Conservation (phyloP, 2,797 vertebrate species). For the Esox masquinongy region DNA sequence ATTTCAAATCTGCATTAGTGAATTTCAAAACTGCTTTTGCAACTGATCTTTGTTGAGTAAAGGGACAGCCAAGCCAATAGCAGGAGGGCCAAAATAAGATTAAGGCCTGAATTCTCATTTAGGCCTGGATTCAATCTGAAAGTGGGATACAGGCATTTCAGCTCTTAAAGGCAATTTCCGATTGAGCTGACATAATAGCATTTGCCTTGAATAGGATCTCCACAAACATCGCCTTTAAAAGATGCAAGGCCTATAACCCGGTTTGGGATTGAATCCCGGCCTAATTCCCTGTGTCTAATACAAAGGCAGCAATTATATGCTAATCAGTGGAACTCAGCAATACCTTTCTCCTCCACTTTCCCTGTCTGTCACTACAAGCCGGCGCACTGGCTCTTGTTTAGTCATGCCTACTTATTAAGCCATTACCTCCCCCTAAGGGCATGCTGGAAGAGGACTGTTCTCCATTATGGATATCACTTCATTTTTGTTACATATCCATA, state of each 20-base stretch:
- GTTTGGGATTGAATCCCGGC: constrained; percentile 1
- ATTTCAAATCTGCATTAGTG: not conserved
- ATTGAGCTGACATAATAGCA: no score
- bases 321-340: constrained; percentile 78
- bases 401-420: constrained; percentile 45
- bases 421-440: constrained; percentile 21
- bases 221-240: no score
- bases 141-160: no score
- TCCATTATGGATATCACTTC: not conserved
- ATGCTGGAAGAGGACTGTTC: constrained; percentile 5
- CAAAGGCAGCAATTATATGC: constrained; percentile 83
- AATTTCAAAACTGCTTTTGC: not conserved
- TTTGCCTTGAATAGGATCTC: no score
- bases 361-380: constrained; percentile 66
- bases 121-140: no score
- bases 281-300: constrained; percentile 74
- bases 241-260: no score
- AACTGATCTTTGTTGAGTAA: constrained; percentile 35
- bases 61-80: constrained; percentile 55
- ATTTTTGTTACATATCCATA: no score
- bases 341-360: constrained; percentile 62
- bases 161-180: no score
- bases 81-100: constrained; percentile 60
- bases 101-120: no score
- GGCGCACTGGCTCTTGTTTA: constrained; percentile 53